Evolutionary conservation across 1,140 invertebrate species (phyloP).

Genomic region (Halesus radiatus): DNA sequence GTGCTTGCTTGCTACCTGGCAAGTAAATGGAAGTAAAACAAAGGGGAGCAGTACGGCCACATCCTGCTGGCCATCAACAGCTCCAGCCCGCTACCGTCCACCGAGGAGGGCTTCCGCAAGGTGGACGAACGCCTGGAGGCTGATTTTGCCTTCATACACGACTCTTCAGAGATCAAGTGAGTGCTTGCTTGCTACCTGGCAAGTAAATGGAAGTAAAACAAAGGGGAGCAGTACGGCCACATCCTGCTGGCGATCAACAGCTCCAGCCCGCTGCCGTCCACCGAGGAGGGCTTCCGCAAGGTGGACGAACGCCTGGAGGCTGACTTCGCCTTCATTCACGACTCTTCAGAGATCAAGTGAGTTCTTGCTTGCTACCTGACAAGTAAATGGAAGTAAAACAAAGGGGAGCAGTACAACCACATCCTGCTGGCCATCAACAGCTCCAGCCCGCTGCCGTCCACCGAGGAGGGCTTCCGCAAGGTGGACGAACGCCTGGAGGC

Average conservation of each 20-base stretch:
- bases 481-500: constrained; percentile 83
- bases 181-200: no score
- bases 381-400: no score
- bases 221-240: constrained; percentile 89
- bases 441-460: constrained; percentile 78
- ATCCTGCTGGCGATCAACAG: constrained; percentile 87
- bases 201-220: no score
- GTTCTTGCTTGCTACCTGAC: no score
- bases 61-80: constrained; percentile 87
- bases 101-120: constrained; percentile 81
- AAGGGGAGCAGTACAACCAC: constrained; percentile 89
- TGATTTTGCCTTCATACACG: constrained; percentile 91
- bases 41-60: constrained; percentile 89
- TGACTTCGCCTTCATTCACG: constrained; percentile 91
- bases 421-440: constrained; percentile 87
- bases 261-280: constrained; percentile 78
- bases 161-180: constrained; percentile 84
- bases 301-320: constrained; percentile 83
- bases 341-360: constrained; percentile 84
- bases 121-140: constrained; percentile 83
- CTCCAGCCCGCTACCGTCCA: constrained; percentile 78
- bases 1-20: no score
- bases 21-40: no score
- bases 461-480: constrained; percentile 81
- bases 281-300: constrained; percentile 81